Evolutionary conservation across 2,888 invertebrate species (phyloP), one percentile per base, ranked within the genome.

Genomic region (Panzeria rudis): DNA sequence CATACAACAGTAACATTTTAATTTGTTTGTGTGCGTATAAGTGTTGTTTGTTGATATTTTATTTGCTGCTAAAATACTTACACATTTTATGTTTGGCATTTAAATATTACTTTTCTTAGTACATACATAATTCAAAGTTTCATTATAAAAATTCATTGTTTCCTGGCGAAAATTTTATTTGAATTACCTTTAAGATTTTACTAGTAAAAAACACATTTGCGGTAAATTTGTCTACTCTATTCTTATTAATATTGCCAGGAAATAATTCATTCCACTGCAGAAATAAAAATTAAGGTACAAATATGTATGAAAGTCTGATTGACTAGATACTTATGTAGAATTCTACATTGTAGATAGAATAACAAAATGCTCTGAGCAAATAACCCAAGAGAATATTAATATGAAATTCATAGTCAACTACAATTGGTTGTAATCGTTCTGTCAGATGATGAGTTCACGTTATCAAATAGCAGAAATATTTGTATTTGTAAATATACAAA

Each of bases 301-400:
- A 54, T 54, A 25, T 54, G 6, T 44, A 44, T 8, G 35, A 17
- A 61, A 7, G 6, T 41, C 9, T 23, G 41, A 62, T 15, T 13
- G 23, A 29, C n/a, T 29, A 29, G 29, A n/a, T n/a, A n/a, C n/a
- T n/a, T 29, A 29, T 29, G 29, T 29, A 29, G 29, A 5, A 2
- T 4, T 29, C 3, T 29, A 29, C 29, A 29, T n/a, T n/a, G n/a
- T 29, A 29, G 2, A 29, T 29, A 47, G 20, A 29, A 17, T 13
- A 38, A n/a, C 3, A 15, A 25, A 5, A 38, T 56, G 41, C 68
- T 68, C 35, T 52, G 68, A 68, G 52, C 20, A 64, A 64, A 68
- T 52, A 50, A 68, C 32, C 32, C 9, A 52, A 50, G 52, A 68
- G 68, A 68, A 68, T 68, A 23, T 17, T 72, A 59, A 59, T 72